Evolutionary conservation across 2,113 vertebrate genomes (phyloP), one percentile per base, ranked within the genome.

Genomic region (Tamias sibiricus): DNA sequence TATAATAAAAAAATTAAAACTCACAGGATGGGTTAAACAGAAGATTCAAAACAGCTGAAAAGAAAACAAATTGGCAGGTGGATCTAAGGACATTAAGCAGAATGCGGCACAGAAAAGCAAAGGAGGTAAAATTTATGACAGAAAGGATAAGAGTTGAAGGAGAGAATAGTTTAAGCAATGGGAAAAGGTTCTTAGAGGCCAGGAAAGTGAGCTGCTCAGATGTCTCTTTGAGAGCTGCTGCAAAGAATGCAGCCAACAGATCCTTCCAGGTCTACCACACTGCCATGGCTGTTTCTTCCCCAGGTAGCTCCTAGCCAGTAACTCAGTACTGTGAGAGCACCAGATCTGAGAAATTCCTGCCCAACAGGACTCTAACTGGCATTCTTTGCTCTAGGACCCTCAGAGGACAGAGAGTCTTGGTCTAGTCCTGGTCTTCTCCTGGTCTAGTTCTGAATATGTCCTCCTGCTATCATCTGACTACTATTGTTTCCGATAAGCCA

Each of bases 1-100:
- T 68, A 42, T 71, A 85, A 72, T n/a, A 42, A 42, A 91, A 80
- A 80, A 68, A 68, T 85, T 9, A 79, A 94, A 92, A 75, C 24
- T 82, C 57, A 76, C 24, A 13, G 10, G 30, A 86, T 76, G 7
- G 9, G n/a, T 69, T 54, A 52, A 62, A 92, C 75, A 90, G 37
- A 42, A 71, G 28, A 76, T 40, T 72, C 75, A 42, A 94, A n/a
- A 49, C 8, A 88, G 28, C 11, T 94, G 47, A 81, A 92, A 84
- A 88, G 57, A 94, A 89, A 80, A 82, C 86, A 8, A 71, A 42
- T n/a, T 44, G 3, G 54, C 79, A 90, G 59, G 86, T 76, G 26
- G 35, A 86, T 71, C 32, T 62, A 85, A 86, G 72, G 26, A 92
- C 85, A 69, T 84, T 64, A 95, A 30, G 35, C 32, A 82, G 8